Evolutionary conservation across 1,140 invertebrate species (phyloP).

Genomic region (Papilio xuthus): DNA sequence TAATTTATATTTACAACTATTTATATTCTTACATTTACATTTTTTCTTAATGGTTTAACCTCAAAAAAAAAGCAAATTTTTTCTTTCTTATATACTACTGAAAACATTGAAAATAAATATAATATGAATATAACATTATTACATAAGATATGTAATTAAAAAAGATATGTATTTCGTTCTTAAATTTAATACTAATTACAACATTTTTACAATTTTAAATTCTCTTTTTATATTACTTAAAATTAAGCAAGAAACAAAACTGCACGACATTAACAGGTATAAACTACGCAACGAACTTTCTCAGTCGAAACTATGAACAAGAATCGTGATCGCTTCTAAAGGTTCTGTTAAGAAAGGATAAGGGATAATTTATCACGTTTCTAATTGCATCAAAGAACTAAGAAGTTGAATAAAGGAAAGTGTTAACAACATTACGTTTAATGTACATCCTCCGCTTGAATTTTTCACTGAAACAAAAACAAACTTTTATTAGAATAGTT

Average conservation of each 20-base stretch:
- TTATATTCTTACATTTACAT: constrained; percentile 42
- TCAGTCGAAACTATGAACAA: constrained; percentile 37
- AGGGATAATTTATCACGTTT: constrained; percentile 76
- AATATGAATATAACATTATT: neutral
- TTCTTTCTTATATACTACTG: neutral
- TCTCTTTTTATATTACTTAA: constrained; percentile 19
- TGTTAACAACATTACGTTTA: constrained; percentile 73
- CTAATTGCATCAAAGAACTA: constrained; percentile 63
- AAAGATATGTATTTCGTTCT: constrained; percentile 24
- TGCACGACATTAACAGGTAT: constrained; percentile 22
- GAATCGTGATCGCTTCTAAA: constrained; percentile 45
- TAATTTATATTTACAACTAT: constrained; percentile 68
- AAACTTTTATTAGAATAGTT: constrained; percentile 61
- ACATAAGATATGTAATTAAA: constrained; percentile 20
- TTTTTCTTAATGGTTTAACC: constrained; percentile 32
- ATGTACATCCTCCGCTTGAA: constrained; percentile 60
- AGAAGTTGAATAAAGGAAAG: constrained; percentile 65
- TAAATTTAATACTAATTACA: constrained; percentile 25
- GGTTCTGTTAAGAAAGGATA: constrained; percentile 54
- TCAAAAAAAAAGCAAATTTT: neutral
- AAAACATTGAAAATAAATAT: constrained; percentile 3
- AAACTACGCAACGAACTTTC: constrained; percentile 25
- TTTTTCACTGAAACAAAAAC: constrained; percentile 77
- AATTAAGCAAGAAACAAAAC: constrained; percentile 11
- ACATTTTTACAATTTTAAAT: constrained; percentile 26